Evolutionary conservation across 2,113 vertebrate genomes (phyloP).

Genomic region (Heterocephalus glaber): DNA sequence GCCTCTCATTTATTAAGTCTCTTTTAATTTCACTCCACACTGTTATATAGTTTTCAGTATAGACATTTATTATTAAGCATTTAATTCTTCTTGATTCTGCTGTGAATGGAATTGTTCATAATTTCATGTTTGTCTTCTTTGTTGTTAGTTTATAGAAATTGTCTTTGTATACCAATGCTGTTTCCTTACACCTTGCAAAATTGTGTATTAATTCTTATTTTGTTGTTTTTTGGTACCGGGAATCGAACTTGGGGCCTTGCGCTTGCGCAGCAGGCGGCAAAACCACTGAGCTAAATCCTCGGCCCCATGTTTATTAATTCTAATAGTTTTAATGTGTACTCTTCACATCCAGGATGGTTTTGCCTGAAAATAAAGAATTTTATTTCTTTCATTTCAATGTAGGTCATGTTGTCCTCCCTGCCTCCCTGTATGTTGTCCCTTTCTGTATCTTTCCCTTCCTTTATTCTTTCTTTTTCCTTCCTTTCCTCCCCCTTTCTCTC

Average conservation of each 20-base stretch:
- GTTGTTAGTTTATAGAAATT: neutral
- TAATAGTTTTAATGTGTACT: neutral
- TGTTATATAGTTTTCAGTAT: constrained; percentile 40
- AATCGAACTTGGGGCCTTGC: no score
- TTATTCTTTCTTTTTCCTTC: no score
- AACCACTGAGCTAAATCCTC: no score
- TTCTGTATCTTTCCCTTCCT: no score
- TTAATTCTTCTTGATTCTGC: constrained; percentile 51
- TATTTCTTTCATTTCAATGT: neutral
- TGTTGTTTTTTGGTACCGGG: no score
- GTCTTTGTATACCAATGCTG: neutral
- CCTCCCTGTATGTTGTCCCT: no score
- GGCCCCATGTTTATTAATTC: constrained; percentile 38
- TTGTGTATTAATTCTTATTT: constrained; percentile 48
- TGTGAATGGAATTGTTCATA: constrained; percentile 38
- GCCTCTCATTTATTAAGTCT: constrained; percentile 32
- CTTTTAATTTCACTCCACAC: constrained; percentile 53
- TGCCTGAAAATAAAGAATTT: neutral
- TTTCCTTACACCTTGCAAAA: neutral
- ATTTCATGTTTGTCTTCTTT: constrained; percentile 10
- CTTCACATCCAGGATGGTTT: neutral
- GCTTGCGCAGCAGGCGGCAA: no score
- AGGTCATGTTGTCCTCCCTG: neutral
- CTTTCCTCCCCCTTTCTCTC: neutral
- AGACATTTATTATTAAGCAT: constrained; percentile 54